Percentiles rank a stretch among this genome's conserved stretches.
Conservation (phyloP, 2,113 vertebrate genomes). For the Rynchops niger region DNA sequence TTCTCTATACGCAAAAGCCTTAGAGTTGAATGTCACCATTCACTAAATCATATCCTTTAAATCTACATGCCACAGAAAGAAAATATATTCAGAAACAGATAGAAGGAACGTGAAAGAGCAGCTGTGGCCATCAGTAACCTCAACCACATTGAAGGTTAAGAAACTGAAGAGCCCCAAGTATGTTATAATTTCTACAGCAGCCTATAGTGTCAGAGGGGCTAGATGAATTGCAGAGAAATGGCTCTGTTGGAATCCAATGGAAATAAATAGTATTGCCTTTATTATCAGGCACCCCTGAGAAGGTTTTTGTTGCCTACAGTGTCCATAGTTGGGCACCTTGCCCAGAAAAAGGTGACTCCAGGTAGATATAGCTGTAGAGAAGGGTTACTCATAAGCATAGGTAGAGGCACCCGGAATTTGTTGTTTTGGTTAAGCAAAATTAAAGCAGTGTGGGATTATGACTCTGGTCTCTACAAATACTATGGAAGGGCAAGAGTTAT, state of each 20-base stretch:
- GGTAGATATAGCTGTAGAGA: neutral
- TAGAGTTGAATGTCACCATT: neutral
- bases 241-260: neutral
- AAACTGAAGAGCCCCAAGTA: neutral
- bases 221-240: neutral
- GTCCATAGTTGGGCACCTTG: neutral
- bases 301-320: neutral
- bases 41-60: neutral
- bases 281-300: neutral
- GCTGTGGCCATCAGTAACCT: neutral
- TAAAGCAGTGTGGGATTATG: neutral
- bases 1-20: neutral
- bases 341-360: neutral
- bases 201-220: neutral
- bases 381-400: neutral
- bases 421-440: neutral
- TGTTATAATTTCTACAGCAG: neutral
- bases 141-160: neutral
- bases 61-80: neutral
- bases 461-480: neutral
- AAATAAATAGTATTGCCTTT: neutral
- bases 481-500: neutral
- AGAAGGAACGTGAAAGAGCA: neutral
- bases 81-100: neutral
- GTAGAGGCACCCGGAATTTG: neutral